Evolutionary conservation across 2,888 invertebrate species (phyloP), one percentile per base, ranked within the genome.

Genomic region (Horisme vitalbata): DNA sequence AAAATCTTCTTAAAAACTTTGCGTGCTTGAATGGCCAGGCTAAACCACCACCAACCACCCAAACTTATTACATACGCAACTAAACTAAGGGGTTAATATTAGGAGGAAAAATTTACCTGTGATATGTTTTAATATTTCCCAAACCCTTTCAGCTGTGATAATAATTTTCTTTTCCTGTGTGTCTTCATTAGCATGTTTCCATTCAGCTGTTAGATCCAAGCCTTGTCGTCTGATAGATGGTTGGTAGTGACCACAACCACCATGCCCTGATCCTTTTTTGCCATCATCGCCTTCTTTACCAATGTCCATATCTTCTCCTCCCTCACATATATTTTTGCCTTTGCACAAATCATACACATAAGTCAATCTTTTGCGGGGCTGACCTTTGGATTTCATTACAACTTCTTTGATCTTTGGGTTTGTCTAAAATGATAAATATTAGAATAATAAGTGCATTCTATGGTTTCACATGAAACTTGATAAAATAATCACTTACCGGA

Each of bases 111-210:
- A 5, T 18, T 18, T 18, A 91, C 92, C 92, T 60, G 95, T 94
- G 37, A 98, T 97, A 68, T 96, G 96, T 82, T 98, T 97, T 24
- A 99, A 92, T 57, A 99, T 98, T 88, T 99, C 99, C 93, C 97
- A 96, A 1, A 99, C 99, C 61, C 98, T 91, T 79, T 99, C 99
- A 1, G 99, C 99, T 4, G 97, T 96, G 4, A 99, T 91, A 0
- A 92, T 89, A 10, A 98, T 97, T 83, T 99, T 99, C 75, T 96
- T 96, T 75, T 99, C 98, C 83, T 99, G 99, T 4, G 97, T 96
- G 71, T 99, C 99, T 88, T 99, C 99, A 83, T 99, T 99, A 0
- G 97, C 94, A 79, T 99, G 95, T 83, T 98, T 99, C 99, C 99
- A 99, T 84, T 99, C 99, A 0, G 99, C 99, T 0, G 95, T 94